Conservation (phyloP, 2,113 vertebrate genomes). For the Leucoraja erinaceus region DNA sequence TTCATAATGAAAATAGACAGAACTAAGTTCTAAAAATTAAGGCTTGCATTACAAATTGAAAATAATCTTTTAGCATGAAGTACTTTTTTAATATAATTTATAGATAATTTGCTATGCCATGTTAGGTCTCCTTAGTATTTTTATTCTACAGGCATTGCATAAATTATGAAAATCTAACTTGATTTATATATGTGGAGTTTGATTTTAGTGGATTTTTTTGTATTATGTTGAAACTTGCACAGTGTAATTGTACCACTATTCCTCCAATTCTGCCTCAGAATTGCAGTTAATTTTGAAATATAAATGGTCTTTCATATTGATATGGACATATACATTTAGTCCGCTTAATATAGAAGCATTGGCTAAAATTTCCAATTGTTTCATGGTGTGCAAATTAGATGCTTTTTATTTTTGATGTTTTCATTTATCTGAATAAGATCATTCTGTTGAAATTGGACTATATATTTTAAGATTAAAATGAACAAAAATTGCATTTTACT, state of each 20-base stretch:
- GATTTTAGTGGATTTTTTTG: not conserved
- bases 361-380: not conserved
- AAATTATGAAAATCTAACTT: not conserved
- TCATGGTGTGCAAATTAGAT: slow-evolving; percentile 1
- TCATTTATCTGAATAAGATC: slow-evolving; percentile 2
- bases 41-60: not conserved
- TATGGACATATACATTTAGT: not conserved
- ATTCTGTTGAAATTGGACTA: not conserved
- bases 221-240: not conserved
- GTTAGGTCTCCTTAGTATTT: not conserved
- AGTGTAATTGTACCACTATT: not conserved
- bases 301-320: not conserved
- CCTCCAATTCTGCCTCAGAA: not conserved
- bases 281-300: slow-evolving; percentile 2
- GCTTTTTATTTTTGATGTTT: slow-evolving; percentile 20
- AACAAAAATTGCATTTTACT: slow-evolving; percentile 3
- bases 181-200: not conserved
- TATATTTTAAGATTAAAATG: not conserved
- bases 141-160: not conserved
- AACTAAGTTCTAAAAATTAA: not conserved
- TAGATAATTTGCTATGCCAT: not conserved
- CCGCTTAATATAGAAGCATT: not conserved
- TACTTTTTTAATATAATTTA: not conserved
- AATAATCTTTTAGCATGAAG: not conserved
- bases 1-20: not conserved